These are phyloP conservation scores for Tuta absoluta DNA, from an alignment of 2,888 invertebrate species.

Conservation along the genomic window DNA sequence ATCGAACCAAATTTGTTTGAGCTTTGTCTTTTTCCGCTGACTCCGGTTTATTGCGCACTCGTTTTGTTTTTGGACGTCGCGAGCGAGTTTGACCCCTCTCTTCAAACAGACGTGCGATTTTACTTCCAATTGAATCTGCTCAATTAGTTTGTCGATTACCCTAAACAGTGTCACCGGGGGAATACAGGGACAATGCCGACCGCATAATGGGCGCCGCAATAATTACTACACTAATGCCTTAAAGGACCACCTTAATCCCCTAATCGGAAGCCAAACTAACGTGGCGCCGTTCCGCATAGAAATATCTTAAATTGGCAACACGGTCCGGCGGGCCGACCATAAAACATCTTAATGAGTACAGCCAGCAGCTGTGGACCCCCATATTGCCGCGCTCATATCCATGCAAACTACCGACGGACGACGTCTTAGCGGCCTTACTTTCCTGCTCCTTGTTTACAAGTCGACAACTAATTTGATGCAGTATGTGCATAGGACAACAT, in stretches of 20 bases:
- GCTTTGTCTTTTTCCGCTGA: slow-evolving; percentile 57
- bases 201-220: slow-evolving; percentile 74
- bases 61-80: slow-evolving; percentile 47
- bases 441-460: slow-evolving; percentile 78
- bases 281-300: slow-evolving; percentile 79
- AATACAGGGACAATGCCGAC: slow-evolving; percentile 61
- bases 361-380: slow-evolving; percentile 78
- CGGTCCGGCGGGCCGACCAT: slow-evolving; percentile 79
- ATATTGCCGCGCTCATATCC: slow-evolving; percentile 81
- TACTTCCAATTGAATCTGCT: slow-evolving; percentile 22
- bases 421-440: slow-evolving; percentile 77
- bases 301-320: slow-evolving; percentile 81
- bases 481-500: slow-evolving; percentile 82
- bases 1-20: slow-evolving; percentile 65
- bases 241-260: slow-evolving; percentile 79
- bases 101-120: slow-evolving; percentile 21
- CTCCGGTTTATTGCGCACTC: slow-evolving; percentile 49
- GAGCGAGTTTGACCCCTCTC: slow-evolving; percentile 22
- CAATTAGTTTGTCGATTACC: slow-evolving; percentile 26
- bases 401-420: slow-evolving; percentile 79
- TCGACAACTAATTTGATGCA: slow-evolving; percentile 82
- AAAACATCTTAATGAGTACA: slow-evolving; percentile 82
- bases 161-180: slow-evolving; percentile 41
- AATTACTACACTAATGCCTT: slow-evolving; percentile 74
- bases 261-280: slow-evolving; percentile 81